Percentiles rank a stretch among this genome's conserved stretches.
Evolutionary conservation across 2,888 invertebrate genomes (phyloP).

Genomic region (Apoda limacodes): DNA sequence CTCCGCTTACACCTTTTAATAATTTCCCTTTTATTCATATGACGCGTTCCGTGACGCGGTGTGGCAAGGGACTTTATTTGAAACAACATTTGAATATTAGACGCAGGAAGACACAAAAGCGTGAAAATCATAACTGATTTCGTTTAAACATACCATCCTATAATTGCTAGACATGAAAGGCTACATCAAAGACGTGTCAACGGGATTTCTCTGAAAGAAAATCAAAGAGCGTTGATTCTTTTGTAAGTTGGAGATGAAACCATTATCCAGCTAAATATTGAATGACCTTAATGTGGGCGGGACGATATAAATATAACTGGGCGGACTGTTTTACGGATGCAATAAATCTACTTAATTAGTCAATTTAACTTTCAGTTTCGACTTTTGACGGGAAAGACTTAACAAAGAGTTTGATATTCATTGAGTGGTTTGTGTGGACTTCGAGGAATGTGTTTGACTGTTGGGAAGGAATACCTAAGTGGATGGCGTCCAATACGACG

Average conservation of each 20-base stretch:
- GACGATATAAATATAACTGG: constrained; percentile 41
- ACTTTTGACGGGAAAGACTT: no score
- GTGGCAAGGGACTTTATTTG: constrained; percentile 52
- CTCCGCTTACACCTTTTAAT: constrained; percentile 46
- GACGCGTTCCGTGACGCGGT: constrained; percentile 28
- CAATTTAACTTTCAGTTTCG: constrained; percentile 48
- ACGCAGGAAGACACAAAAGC: constrained; percentile 26
- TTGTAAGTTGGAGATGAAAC: constrained; percentile 25
- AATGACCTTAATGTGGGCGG: constrained; percentile 27
- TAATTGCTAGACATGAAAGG: constrained; percentile 29
- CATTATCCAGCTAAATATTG: constrained; percentile 37
- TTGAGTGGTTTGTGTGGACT: no score
- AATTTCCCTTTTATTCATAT: constrained; percentile 49
- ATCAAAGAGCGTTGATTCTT: constrained; percentile 38
- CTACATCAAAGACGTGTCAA: constrained; percentile 40
- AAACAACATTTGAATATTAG: constrained; percentile 33
- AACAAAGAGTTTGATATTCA: no score
- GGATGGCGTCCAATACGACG: no score
- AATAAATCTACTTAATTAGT: constrained; percentile 63
- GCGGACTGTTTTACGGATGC: constrained; percentile 47
- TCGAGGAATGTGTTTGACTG: constrained; percentile 20
- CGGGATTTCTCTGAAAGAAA: constrained; percentile 29
- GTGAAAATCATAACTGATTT: constrained; percentile 22
- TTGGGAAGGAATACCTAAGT: constrained; percentile 23
- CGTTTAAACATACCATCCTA: constrained; percentile 28